These are phyloP conservation scores for Pristis pectinata DNA, from an alignment of 2,797 vertebrate genomes.

Conservation along the genomic window DNA sequence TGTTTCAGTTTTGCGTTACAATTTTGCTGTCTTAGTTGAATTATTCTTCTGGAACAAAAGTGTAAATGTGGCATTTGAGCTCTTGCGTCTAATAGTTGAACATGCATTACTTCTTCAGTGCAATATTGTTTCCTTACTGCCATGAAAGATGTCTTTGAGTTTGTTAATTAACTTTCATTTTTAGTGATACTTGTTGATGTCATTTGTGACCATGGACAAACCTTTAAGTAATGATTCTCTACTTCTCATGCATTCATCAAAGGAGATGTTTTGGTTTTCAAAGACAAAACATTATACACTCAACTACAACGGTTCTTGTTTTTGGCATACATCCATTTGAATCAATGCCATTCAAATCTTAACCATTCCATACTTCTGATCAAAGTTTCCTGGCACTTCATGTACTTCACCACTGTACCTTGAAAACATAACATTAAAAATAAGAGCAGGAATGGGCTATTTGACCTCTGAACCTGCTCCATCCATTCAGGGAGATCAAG, in stretches of 20 bases:
- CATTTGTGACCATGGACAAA: neutral
- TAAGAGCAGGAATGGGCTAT: neutral
- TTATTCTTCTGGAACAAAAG: neutral
- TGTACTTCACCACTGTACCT: neutral
- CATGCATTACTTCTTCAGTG: too few relatives aligned
- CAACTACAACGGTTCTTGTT: neutral
- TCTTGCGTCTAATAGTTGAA: too few relatives aligned
- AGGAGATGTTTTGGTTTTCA: neutral
- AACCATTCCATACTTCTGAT: neutral
- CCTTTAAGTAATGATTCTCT: neutral
- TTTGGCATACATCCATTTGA: neutral
- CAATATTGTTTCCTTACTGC: too few relatives aligned
- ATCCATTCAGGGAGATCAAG: too few relatives aligned
- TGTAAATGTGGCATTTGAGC: neutral
- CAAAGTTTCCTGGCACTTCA: neutral
- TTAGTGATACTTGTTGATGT: neutral
- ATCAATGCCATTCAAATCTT: neutral
- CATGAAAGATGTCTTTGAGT: neutral
- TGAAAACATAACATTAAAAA: neutral
- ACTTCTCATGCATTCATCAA: neutral
- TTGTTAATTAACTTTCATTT: neutral
- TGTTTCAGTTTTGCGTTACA: neutral
- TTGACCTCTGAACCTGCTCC: too few relatives aligned
- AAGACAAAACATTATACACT: neutral
- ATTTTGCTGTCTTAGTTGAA: neutral